Evolutionary conservation across 2,797 vertebrate genomes (phyloP).

Genomic region (Liparis tanakae): DNA sequence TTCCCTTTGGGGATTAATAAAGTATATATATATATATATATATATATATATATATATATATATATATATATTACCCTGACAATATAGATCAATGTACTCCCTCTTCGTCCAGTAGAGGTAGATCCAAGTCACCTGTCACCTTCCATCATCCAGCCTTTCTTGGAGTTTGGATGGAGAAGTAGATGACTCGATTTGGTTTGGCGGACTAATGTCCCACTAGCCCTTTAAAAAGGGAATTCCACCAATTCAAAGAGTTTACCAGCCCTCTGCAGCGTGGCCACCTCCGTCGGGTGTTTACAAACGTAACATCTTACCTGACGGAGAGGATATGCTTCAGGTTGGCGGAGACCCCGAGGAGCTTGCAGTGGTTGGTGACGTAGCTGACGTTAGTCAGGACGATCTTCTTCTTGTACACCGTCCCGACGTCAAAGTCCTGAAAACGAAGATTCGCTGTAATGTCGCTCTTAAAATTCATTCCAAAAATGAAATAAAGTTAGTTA

Average conservation of each 20-base stretch:
- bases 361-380: constrained; percentile 86
- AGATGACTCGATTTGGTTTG: not conserved
- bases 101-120: not conserved
- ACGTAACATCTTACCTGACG: constrained; percentile 77
- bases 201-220: not conserved
- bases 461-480: not conserved
- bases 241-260: not conserved
- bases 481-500: not conserved
- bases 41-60: too few relatives aligned
- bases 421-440: constrained; percentile 91
- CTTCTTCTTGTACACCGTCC: constrained; percentile 90
- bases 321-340: constrained; percentile 85
- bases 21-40: too few relatives aligned
- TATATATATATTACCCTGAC: too few relatives aligned
- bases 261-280: not conserved
- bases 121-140: not conserved
- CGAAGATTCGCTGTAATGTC: constrained; percentile 3
- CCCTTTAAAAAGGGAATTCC: not conserved
- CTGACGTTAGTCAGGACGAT: constrained; percentile 87
- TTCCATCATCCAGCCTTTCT: not conserved
- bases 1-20: too few relatives aligned
- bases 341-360: constrained; percentile 83
- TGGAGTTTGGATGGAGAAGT: not conserved
- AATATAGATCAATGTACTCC: not conserved
- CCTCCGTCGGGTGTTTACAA: not conserved